Base-by-base conservation (phyloP, 1,140 invertebrate genomes). In the Pinna nobilis region DNA sequence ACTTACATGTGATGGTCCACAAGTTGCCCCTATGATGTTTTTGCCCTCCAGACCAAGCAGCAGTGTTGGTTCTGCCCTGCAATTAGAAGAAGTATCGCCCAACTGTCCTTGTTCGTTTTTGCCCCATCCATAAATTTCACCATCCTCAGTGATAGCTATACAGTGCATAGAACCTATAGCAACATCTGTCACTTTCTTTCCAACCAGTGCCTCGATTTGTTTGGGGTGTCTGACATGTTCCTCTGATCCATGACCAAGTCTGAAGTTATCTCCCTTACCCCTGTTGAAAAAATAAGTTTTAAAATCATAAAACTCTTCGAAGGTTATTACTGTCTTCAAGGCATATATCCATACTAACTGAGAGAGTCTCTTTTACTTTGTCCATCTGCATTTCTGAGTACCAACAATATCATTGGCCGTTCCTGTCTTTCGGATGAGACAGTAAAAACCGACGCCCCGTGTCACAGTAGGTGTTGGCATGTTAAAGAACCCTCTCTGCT, bases 71-170 rank as follows among this genome's bases (percentile, higher is more conserved):
- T 93, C 92, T 0, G 89, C 79, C 15, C 87, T 72, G 55, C 81
- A 84, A 47, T 77, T 84, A 57, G 75, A 86, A 75, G 94, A 95
- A 2, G 95, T 95, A 84, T 98, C 96, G 3, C 96, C 96, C 0
- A 97, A 88, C 81, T 98, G 96, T 0, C 96, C 96, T 86, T 98
- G 96, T 80, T 98, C 96, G 85, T 98, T 98, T 82, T 97, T 95
- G 18, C 96, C 91, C 90, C 90, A 91, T 11, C 90, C 89, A 71
- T 86, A 97, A 9, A 97, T 91, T 70, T 95, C 92, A 1, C 95
- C 95, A 61, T 93, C 92, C 60, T 94, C 93, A 0, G 94, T 94
- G 25, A 97, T 79, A 0, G 94, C 95, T 11, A 97, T 84, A 20
- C 94, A 94, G 82, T 97, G 95, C 33, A 91, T 91, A 67, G 92